Conservation (phyloP, 92 coral and sea anemone species). For the Nematostella vectensis region DNA sequence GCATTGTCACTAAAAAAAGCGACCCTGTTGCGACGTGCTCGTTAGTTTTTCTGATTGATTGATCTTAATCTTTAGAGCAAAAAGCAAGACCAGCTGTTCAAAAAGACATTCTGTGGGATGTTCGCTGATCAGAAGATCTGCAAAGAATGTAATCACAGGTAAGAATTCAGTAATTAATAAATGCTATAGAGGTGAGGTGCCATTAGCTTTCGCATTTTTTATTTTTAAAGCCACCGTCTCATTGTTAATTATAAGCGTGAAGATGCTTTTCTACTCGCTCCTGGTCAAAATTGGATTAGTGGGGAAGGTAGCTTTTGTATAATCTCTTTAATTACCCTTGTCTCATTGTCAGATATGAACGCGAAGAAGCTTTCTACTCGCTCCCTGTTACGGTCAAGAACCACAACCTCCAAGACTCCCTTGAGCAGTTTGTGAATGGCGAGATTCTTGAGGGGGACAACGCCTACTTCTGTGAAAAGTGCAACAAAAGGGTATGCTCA, state of each 20-base stretch:
- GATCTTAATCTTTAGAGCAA: constrained; percentile 36
- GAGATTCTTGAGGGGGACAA: constrained; percentile 88
- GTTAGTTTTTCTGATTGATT: too few relatives aligned
- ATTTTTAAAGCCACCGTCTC: too few relatives aligned
- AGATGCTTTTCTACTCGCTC: too few relatives aligned
- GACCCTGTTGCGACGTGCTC: too few relatives aligned
- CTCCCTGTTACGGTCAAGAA: constrained; percentile 73
- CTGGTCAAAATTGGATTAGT: too few relatives aligned
- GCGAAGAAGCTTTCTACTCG: constrained; percentile 81
- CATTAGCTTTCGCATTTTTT: too few relatives aligned
- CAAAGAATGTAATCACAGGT: constrained; percentile 89
- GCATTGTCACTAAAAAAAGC: too few relatives aligned
- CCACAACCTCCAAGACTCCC: constrained; percentile 60
- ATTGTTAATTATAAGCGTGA: too few relatives aligned
- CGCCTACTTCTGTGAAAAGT: constrained; percentile 86
- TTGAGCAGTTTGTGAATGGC: constrained; percentile 91
- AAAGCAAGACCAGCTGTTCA: constrained; percentile 69
- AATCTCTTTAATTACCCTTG: too few relatives aligned
- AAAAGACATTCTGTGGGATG: constrained; percentile 90
- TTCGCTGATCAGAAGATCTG: constrained; percentile 93
- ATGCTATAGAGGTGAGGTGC: too few relatives aligned
- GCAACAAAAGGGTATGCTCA: constrained; percentile 62
- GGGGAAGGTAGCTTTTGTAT: too few relatives aligned
- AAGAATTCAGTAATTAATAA: neutral
- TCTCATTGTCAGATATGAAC: constrained; percentile 72